These are phyloP conservation scores for Saguinus imperator DNA, from an alignment of 2,113 vertebrate species.

Conservation along the genomic window DNA sequence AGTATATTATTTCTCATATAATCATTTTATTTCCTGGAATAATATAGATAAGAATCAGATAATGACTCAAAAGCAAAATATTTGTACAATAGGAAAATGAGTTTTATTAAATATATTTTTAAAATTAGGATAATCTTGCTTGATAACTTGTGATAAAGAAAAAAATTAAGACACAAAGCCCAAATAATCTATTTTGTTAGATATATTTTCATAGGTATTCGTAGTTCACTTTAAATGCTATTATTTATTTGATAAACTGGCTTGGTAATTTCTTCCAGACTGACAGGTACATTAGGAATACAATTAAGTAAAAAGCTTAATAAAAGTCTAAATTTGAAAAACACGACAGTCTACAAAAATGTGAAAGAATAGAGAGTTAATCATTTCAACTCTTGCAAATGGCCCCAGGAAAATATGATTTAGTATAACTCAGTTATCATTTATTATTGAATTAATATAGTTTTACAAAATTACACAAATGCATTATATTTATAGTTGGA, in stretches of 20 bases:
- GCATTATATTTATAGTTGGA: background rate
- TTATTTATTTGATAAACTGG: background rate
- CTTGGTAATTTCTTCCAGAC: constrained; percentile 23
- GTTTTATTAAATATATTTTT: constrained; percentile 23
- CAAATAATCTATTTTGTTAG: constrained; percentile 1
- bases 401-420: constrained; percentile 66
- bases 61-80: constrained; percentile 44
- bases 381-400: constrained; percentile 57
- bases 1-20: constrained; percentile 45
- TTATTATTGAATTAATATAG: constrained; percentile 62
- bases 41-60: constrained; percentile 15
- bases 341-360: constrained; percentile 24
- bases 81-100: background rate
- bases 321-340: constrained; percentile 41
- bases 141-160: too few relatives aligned
- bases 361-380: background rate
- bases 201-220: constrained; percentile 24
- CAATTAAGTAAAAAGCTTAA: constrained; percentile 9
- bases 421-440: constrained; percentile 63
- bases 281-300: background rate
- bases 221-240: constrained; percentile 8
- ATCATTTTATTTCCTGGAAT: constrained; percentile 50
- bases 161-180: background rate
- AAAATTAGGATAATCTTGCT: background rate
- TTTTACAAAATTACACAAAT: constrained; percentile 63